These are phyloP conservation scores for Diphyllodes magnificus DNA, from an alignment of 2,113 vertebrate genomes.

Conservation along the genomic window DNA sequence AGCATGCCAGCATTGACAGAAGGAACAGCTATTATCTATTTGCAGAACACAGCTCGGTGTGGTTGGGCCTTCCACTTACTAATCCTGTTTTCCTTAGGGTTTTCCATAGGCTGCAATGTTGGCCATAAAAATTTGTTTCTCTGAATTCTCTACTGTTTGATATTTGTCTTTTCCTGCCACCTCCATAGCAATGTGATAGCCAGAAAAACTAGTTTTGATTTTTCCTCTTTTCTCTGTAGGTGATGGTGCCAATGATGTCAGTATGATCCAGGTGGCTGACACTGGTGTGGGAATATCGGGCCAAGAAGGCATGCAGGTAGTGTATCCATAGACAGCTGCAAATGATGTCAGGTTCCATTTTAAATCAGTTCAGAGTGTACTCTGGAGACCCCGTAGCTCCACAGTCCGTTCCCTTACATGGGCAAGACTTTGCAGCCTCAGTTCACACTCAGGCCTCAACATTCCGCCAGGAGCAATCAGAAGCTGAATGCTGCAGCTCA, in stretches of 20 bases:
- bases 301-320: constrained; percentile 89
- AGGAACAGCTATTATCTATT: not conserved
- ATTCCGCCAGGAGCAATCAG: not conserved
- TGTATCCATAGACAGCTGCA: not conserved
- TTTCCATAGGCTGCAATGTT: not conserved
- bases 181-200: not conserved
- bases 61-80: not conserved
- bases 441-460: not conserved
- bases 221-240: constrained; percentile 57
- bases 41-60: not conserved
- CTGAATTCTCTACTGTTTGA: not conserved
- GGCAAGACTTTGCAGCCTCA: not conserved
- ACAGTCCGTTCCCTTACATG: accelerated
- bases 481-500: not conserved
- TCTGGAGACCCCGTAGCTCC: not conserved
- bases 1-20: not conserved
- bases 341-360: not conserved
- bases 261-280: constrained; percentile 87
- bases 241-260: constrained; percentile 87
- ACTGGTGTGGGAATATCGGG: constrained; percentile 81
- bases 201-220: not conserved
- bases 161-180: not conserved
- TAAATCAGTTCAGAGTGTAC: not conserved
- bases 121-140: not conserved
- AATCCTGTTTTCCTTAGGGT: not conserved